Base-by-base conservation (phyloP, 2,113 vertebrate genomes). In the Albula goreensis region DNA sequence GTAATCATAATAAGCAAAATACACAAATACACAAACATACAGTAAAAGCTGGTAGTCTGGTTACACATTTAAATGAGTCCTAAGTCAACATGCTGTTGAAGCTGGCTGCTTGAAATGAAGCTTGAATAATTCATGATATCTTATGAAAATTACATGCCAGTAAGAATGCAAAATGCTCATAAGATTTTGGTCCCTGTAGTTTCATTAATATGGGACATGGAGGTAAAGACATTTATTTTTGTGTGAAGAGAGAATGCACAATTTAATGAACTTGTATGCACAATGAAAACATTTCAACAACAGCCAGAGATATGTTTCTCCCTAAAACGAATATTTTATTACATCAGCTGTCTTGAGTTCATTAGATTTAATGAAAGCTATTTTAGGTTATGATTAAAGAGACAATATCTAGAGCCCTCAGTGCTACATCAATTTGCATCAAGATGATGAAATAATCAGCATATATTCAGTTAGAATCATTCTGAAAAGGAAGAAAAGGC, bases 91-190 rank as follows among this genome's bases (percentile, higher is more conserved):
- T 70, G 8, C 19, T 22, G 63, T 22, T 17, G 63, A 70, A 74
- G 70, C 70, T 9, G n/a, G 70, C 70, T 80, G 49, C 78, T 50
- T 84, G 50, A 66, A 48, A 84, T 84, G 22, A 84, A 51, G 25
- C 51, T 50, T 84, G 25, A 84, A 84, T 84, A 78, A 84, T 77
- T 70, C 17, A 19, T 31, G 22, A 52, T 31, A 41, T 84, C n/a
- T 84, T 84, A 51, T 52, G 63, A 84, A 77, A n/a, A 41, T 84
- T 50, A 84, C 83, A 50, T 80, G 79, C 50, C 48, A 50, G 25
- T 19, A 56, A 53, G 70, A 51, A 78, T 84, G 50, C 83, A 84
- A 25, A 78, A 56, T 51, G 70, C 70, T 74, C 70, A 74, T 74
- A 74, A 74, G 70, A 74, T 74, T 74, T 74, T 74, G 70, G 5